Base-by-base conservation (phyloP, 2,888 invertebrate genomes). In the Calliphora vomitoria region DNA sequence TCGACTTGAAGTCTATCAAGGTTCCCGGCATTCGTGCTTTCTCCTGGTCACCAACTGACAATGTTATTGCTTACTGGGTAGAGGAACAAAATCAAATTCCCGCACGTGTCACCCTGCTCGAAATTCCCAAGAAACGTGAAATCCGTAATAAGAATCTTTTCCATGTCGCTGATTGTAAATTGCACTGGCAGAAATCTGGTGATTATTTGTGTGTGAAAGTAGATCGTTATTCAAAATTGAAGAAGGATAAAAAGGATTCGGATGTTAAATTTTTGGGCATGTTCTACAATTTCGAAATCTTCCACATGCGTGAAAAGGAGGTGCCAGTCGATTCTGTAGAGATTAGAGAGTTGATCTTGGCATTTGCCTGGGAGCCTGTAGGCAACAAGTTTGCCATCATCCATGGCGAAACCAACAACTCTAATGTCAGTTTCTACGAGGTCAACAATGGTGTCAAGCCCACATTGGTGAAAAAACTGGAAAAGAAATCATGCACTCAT, bases 121-220 rank as follows among this genome's bases (percentile, higher is more conserved):
- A 98, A 93, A 96, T 99, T 88, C 99, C 99, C 4, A 97, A 97
- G 91, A 96, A 98, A 85, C 96, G 96, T 72, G 98, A 98, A 94
- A 96, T 96, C 60, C 96, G 99, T 89, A 97, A 98, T 89, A 99
- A 99, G 94, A 99, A 99, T 94, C 95, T 99, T 82, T 99, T 99
- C 95, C 99, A 98, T 88, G 99, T 99, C 0, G 99, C 99, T 0
- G 99, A 99, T 93, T 99, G 99, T 93, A 98, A 98, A 91, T 98
- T 99, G 93, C 98, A 98, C 93, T 99, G 99, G 99, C 99, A 99
- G 94, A 98, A 98, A 94, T 97, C 97, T 35, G 99, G 99, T 0
- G 99, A 99, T 93, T 99, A 98, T 93, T 95, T 99, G 38, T 99
- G 99, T 91, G 99, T 99, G 0, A 99, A 99, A 94, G 93, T 98